Conservation (phyloP, 2,113 vertebrate genomes). For the Chiloscyllium plagiosum region DNA sequence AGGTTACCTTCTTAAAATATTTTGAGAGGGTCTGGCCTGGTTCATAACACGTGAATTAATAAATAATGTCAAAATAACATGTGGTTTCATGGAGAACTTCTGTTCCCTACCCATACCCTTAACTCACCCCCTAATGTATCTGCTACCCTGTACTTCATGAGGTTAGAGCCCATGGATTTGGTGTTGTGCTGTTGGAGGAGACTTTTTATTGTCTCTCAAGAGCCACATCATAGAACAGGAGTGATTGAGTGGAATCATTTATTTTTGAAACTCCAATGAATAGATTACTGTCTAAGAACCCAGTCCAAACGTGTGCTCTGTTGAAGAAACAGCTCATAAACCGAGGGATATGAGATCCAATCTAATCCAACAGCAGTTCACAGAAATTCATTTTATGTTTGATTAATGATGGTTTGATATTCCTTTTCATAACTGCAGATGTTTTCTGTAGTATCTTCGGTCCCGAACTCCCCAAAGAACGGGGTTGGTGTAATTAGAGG, state of each 20-base stretch:
- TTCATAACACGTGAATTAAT: no score
- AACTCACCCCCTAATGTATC: no score
- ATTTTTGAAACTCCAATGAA: neutral
- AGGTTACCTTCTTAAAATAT: no score
- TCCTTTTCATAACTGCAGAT: slow-evolving; percentile 21
- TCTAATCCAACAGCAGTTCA: neutral
- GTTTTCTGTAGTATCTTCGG: neutral
- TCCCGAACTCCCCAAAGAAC: neutral
- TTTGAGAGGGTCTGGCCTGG: no score
- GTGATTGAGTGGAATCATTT: neutral
- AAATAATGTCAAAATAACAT: no score
- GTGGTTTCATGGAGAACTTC: no score
- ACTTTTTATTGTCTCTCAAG: neutral
- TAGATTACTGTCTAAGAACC: neutral
- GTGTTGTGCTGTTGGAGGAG: no score
- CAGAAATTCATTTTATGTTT: neutral
- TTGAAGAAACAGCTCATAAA: neutral
- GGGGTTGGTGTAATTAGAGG: neutral
- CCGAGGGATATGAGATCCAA: neutral
- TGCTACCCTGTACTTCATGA: neutral
- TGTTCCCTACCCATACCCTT: neutral
- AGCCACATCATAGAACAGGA: neutral
- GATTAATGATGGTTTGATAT: slow-evolving; percentile 16
- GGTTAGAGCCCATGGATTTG: no score
- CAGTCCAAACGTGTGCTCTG: neutral